Conservation (phyloP, 1,140 invertebrate species). For the Rhizoglyphus robini region DNA sequence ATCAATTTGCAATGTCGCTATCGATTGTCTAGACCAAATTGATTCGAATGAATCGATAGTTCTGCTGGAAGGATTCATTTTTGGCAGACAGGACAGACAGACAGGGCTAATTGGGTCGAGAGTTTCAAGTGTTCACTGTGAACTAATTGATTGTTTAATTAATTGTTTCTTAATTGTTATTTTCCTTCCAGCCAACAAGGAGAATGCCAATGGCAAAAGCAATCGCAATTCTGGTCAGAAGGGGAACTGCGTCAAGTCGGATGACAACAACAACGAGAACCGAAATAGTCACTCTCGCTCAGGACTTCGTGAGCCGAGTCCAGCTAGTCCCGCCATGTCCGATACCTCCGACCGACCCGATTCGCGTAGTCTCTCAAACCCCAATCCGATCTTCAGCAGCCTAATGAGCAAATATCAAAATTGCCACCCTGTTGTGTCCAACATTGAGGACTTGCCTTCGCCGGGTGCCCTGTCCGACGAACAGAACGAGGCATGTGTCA, state of each 20-base stretch:
- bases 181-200: neutral
- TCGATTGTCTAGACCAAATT: too few relatives aligned
- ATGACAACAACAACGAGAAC: neutral
- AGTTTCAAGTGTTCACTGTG: too few relatives aligned
- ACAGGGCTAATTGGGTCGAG: too few relatives aligned
- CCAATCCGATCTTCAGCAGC: neutral
- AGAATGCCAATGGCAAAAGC: neutral
- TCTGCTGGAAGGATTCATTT: too few relatives aligned
- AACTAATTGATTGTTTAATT: neutral
- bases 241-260: neutral
- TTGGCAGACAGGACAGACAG: too few relatives aligned
- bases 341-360: neutral
- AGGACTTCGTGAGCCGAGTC: neutral
- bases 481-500: neutral
- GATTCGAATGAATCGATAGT: too few relatives aligned
- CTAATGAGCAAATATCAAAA: neutral
- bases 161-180: neutral
- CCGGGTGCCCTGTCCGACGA: neutral
- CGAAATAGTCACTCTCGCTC: neutral
- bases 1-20: too few relatives aligned
- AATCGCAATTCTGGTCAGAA: conserved; percentile 12
- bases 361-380: neutral
- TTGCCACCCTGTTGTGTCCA: neutral
- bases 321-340: neutral
- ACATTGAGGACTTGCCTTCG: neutral